Percentiles rank a stretch among this genome's conserved stretches.
phyloP scores from a whole-genome alignment of 37 sponge, comb jelly and placozoan genomes.

The Halisarca cf. caerulea region DNA sequence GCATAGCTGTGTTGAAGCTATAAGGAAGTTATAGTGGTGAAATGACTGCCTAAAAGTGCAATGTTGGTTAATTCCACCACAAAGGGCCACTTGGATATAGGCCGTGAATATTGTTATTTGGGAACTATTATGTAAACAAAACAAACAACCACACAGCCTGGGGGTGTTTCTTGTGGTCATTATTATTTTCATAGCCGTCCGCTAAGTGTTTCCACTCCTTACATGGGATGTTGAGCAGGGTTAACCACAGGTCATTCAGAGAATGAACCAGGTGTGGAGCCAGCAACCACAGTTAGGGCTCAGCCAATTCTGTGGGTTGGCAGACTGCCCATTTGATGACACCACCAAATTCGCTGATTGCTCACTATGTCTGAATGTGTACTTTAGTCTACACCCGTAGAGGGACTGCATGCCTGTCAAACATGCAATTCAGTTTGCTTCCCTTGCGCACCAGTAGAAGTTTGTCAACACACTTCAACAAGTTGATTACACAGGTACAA shows the following conservation, averaged over 20 bases:
- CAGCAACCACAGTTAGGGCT: background rate
- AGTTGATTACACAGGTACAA: constrained; percentile 19
- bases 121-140: too few species aligned
- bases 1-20: too few species aligned
- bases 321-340: too few species aligned
- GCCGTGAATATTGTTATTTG: too few species aligned
- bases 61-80: too few species aligned
- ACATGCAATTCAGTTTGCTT: background rate
- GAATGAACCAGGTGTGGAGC: background rate
- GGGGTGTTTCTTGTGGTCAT: background rate
- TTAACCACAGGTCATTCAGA: background rate
- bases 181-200: background rate
- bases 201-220: background rate
- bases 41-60: too few species aligned
- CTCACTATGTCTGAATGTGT: too few species aligned
- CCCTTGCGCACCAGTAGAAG: background rate
- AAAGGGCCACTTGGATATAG: too few species aligned
- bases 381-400: too few species aligned
- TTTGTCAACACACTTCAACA: constrained; percentile 4
- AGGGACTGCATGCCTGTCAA: too few species aligned
- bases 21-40: too few species aligned
- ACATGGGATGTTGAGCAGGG: background rate
- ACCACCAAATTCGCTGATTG: too few species aligned
- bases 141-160: constrained; percentile 19
- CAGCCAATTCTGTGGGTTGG: background rate